A percentile compares a stretch with the other conserved stretches of the same genome.
phyloP scores from a whole-genome alignment of 1,140 invertebrate genomes.

The Dolichoris vasculosae region DNA sequence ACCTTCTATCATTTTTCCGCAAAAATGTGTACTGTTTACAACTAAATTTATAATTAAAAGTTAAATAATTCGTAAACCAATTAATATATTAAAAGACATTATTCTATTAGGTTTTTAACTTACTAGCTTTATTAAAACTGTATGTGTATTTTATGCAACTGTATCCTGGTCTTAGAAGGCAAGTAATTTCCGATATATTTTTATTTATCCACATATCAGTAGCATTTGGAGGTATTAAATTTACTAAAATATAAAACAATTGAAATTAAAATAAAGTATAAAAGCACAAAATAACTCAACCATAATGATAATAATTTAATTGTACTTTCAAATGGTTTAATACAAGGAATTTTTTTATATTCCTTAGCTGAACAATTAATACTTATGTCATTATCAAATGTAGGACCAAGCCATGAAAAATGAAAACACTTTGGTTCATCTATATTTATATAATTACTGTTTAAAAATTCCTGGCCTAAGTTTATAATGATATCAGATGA shows the following conservation, averaged over 20 bases:
- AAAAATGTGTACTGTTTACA: constrained; percentile 57
- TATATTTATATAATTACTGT: background rate
- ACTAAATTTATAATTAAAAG: constrained; percentile 48
- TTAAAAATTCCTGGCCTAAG: background rate
- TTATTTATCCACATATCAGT: constrained; percentile 46
- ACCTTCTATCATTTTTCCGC: constrained; percentile 60
- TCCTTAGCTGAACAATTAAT: constrained; percentile 45
- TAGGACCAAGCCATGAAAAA: constrained; percentile 57
- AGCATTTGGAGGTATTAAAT: constrained; percentile 52
- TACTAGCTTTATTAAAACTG: constrained; percentile 57
- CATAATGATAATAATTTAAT: background rate
- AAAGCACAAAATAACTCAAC: background rate
- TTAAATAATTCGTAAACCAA: too few species aligned
- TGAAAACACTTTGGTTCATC: constrained; percentile 53
- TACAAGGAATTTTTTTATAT: constrained; percentile 52
- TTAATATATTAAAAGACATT: constrained; percentile 16
- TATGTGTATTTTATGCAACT: constrained; percentile 62
- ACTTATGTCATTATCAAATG: background rate
- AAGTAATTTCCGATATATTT: constrained; percentile 26
- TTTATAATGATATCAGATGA: too few species aligned
- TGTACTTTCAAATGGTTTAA: constrained; percentile 36
- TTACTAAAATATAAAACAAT: constrained; percentile 39
- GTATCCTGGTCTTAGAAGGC: constrained; percentile 36
- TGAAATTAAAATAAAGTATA: constrained; percentile 1
- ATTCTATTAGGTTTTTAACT: constrained; percentile 18